Percentiles rank a stretch among this genome's conserved stretches.
These are phyloP conservation scores for Drosophila asahinai DNA, from an alignment of 1,140 invertebrate species.

Conservation along the genomic window DNA sequence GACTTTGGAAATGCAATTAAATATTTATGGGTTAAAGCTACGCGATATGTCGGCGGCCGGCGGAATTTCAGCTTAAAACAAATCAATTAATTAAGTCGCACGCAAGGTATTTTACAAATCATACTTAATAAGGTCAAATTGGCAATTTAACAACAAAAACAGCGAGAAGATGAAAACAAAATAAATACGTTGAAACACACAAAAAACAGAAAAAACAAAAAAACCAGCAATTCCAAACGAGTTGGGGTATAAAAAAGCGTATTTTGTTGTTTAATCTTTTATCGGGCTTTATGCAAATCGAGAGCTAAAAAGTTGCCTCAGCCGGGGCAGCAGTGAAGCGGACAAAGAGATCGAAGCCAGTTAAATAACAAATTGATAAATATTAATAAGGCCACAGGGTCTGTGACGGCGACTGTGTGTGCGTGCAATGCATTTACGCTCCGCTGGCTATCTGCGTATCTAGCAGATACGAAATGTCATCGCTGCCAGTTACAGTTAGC, in stretches of 20 bases:
- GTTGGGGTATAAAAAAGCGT: slow-evolving; percentile 33
- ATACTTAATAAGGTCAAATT: slow-evolving; percentile 72
- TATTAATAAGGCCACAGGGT: slow-evolving; percentile 71
- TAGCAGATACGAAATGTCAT: slow-evolving; percentile 55
- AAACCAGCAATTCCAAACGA: slow-evolving; percentile 32
- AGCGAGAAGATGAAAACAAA: slow-evolving; percentile 1
- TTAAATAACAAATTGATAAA: slow-evolving; percentile 80
- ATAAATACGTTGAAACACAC: slow-evolving; percentile 11
- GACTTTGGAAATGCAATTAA: slow-evolving; percentile 34
- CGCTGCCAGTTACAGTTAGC: slow-evolving; percentile 50
- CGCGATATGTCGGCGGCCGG: slow-evolving; percentile 5
- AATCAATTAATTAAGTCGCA: slow-evolving; percentile 68
- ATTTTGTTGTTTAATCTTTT: slow-evolving; percentile 41
- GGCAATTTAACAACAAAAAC: slow-evolving; percentile 48
- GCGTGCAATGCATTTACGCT: slow-evolving; percentile 55
- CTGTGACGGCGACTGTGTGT: not conserved
- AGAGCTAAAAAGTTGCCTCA: slow-evolving; percentile 42
- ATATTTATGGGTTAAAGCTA: slow-evolving; percentile 54
- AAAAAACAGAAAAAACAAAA: slow-evolving; percentile 1
- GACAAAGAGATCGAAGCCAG: slow-evolving; percentile 71
- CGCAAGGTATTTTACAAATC: slow-evolving; percentile 54
- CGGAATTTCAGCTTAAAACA: slow-evolving; percentile 54
- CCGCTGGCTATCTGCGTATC: slow-evolving; percentile 35
- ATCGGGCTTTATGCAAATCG: slow-evolving; percentile 45
- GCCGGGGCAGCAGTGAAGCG: slow-evolving; percentile 3